A percentile compares a stretch with the other conserved stretches of the same genome.
Evolutionary conservation across 2,797 vertebrate species (phyloP).

Genomic region (Glyptemys insculpta): DNA sequence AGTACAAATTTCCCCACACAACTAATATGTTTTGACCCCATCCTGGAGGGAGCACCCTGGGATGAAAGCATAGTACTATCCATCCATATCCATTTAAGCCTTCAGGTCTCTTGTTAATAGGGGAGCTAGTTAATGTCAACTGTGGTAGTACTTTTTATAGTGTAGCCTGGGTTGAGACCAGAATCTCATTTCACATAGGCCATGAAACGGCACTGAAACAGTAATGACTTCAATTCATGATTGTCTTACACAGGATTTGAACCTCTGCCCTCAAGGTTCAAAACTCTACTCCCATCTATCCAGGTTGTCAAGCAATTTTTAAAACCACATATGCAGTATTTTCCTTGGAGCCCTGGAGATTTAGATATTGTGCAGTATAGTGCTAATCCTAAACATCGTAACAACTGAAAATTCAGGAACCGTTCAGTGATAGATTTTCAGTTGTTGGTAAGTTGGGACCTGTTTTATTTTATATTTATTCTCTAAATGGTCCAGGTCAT

Average conservation of each 20-base stretch:
- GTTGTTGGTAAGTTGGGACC: not conserved
- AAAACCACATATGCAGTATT: not conserved
- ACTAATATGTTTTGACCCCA: not conserved
- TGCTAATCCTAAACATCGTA: not conserved
- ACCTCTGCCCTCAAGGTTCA: not conserved
- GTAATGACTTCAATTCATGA: not conserved
- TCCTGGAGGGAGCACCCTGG: not conserved
- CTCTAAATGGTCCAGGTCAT: not conserved
- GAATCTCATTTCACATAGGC: not conserved
- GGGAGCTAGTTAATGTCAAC: not conserved
- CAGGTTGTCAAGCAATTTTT: not conserved
- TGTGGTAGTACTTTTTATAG: not conserved
- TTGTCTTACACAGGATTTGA: not conserved
- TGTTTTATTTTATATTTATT: not conserved
- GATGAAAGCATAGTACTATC: not conserved
- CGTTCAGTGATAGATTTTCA: not conserved
- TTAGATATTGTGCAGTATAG: not conserved
- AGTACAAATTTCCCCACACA: not conserved
- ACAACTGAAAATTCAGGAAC: not conserved
- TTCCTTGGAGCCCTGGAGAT: not conserved
- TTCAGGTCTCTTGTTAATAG: not conserved
- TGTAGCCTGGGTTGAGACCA: not conserved
- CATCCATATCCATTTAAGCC: not conserved
- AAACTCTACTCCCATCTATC: not conserved
- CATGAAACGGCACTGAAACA: not conserved